Conservation (phyloP, 2,113 vertebrate genomes). For the Micromys minutus region DNA sequence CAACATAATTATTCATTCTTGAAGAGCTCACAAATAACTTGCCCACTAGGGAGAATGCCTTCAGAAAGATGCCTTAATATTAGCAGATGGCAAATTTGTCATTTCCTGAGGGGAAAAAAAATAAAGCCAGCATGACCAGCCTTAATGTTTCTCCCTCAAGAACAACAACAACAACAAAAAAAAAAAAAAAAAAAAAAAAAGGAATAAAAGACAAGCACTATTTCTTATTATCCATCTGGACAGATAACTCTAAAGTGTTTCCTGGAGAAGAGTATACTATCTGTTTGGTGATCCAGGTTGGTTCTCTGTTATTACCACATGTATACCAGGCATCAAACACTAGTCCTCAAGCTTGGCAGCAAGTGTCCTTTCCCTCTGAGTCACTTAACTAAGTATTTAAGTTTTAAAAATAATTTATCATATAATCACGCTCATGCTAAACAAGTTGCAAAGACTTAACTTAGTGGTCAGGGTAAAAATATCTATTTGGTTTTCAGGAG, state of each 20-base stretch:
- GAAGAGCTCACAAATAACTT: constrained; percentile 49
- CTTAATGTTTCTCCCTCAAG: not conserved
- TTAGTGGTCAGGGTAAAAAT: not conserved
- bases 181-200: too few species aligned
- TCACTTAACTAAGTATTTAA: not conserved
- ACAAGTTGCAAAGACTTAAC: not conserved
- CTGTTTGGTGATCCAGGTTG: not conserved
- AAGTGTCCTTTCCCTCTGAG: not conserved
- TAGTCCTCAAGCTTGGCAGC: not conserved
- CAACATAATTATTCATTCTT: constrained; percentile 39
- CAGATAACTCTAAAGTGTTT: not conserved
- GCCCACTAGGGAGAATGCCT: not conserved
- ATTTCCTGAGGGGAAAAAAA: not conserved
- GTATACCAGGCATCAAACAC: not conserved
- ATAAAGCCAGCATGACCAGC: constrained; percentile 26
- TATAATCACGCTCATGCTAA: not conserved
- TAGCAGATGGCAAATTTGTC: constrained; percentile 28
- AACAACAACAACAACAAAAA: too few species aligned
- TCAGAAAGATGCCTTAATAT: constrained; percentile 36
- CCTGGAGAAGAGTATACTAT: not conserved
- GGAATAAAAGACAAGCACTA: not conserved
- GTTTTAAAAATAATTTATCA: not conserved
- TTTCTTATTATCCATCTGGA: not conserved
- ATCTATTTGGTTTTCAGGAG: too few species aligned
- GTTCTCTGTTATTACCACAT: not conserved